Evolutionary conservation across 2,113 vertebrate genomes (phyloP), one percentile per base, ranked within the genome.

Genomic region (Mormyrus lacerda): DNA sequence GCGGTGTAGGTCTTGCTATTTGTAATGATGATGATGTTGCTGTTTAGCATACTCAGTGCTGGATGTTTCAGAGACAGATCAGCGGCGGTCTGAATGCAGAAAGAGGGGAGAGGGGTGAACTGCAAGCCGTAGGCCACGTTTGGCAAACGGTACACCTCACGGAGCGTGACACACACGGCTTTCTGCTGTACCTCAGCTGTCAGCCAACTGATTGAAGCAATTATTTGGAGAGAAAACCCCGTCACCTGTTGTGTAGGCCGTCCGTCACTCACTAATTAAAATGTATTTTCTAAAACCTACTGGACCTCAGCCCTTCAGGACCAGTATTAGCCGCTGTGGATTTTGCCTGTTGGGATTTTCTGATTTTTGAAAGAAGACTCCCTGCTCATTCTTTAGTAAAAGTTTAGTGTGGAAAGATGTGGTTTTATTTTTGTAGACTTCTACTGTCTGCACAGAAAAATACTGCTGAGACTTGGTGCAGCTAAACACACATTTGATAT

Each of bases 171-270:
- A 19, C 73, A 42, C 17, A 17, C 19, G 17, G 82, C 44, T 47
- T 9, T 84, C 82, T 47, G 73, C 73, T 79, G 35, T 19, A 42
- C 82, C 82, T 45, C 82, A 84, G 82, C 82, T 84, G 82, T 84
- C 44, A 84, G 24, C 44, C 24, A 45, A 10, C 3, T 84, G 21
- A 84, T 84, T 47, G 19, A 21, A 84, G 44, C 44, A 47, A 84
- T 84, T 84, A 84, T 45, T 47, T 45, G 82, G 21, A 47, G 11
- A 84, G 44, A 44, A 84, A 84, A n/a, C 42, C 82, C 21, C 82
- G 21, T 84, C 82, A 84, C 82, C 82, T 84, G 82, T 84, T 84
- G 82, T 47, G 82, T 84, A 9, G 44, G 44, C 82, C 19, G 44
- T n/a, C 82, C 45, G 82, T 84, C 82, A 84, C 21, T 47, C 8